Base-by-base conservation (phyloP, 2,797 vertebrate species). In the Dermochelys coriacea region DNA sequence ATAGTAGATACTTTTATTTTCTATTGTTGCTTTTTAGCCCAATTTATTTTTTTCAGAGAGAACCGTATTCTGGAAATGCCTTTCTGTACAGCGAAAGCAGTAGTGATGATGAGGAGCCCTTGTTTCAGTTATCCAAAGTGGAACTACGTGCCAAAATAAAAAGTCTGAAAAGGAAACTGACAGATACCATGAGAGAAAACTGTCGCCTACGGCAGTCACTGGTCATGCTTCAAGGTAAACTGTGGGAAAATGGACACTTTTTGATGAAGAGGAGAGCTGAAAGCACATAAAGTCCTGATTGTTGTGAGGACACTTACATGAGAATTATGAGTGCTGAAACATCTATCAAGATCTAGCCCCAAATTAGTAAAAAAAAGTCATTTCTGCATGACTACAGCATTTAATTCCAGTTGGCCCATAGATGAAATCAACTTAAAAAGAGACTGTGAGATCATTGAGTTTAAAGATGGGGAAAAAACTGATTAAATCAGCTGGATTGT, bases 191-290 rank as follows among this genome's bases (percentile, higher is more conserved):
- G 89, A 98, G 97, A 93, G 98, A 98, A 94, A 98, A 98, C 75
- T 97, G 98, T 86, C 97, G 98, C 45, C 96, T 98, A 16, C 96
- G 98, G 86, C 98, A 98, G 92, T 98, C 98, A 82, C 93, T 98
- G 89, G 98, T 98, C 89, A 98, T 98, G 97, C 97, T 98, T 91
- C 98, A 98, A 98, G 98, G 98, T 98, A 98, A 98, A 93, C 85
- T n/a, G 45, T 34, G 84, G 82, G 82, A 79, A 89, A 95, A 55
- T 0, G 82, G 25, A 54, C 78, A 49, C 55, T 55, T 89, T 95
- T 59, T 88, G 90, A 92, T 89, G 57, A 95, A 94, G 90, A 80
- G 45, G 31, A 87, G 85, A 94, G 49, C 57, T 85, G 59, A 85
- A 93, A 94, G 81, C 87, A 86, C 87, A 85, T 79, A 54, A 91